Conservation (phyloP, 2,113 vertebrate genomes). For the Tragelaphus imberbis region DNA sequence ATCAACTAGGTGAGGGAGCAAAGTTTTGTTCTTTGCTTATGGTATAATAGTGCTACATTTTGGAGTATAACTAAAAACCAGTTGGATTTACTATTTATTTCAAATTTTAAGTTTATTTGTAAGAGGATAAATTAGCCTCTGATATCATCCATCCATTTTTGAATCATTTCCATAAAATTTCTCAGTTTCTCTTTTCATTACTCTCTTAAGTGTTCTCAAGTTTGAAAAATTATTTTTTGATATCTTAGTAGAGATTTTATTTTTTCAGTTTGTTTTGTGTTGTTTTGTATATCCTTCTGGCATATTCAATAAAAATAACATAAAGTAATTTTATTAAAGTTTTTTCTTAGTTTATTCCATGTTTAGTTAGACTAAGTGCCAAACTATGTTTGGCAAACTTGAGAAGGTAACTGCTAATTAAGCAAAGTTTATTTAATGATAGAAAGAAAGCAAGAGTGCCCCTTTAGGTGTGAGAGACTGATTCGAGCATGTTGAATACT, state of each 20-base stretch:
- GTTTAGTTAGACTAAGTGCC: slow-evolving; percentile 54
- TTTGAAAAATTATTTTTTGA: not conserved
- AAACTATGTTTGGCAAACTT: slow-evolving; percentile 55
- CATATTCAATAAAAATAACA: not conserved
- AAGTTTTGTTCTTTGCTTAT: not conserved
- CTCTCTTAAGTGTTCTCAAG: not conserved
- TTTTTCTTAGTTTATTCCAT: slow-evolving; percentile 24
- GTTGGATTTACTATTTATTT: not conserved
- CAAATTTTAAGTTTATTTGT: not conserved
- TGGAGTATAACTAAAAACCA: not conserved
- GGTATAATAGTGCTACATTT: not conserved
- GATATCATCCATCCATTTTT: not conserved
- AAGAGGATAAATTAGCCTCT: not conserved
- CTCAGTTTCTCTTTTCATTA: not conserved
- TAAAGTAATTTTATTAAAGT: slow-evolving; percentile 36
- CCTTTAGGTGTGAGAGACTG: slow-evolving; percentile 42
- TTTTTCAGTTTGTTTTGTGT: not conserved
- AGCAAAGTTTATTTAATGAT: slow-evolving; percentile 49
- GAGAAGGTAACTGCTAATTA: slow-evolving; percentile 53
- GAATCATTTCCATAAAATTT: not conserved
- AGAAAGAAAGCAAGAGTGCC: slow-evolving; percentile 20
- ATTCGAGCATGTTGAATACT: not conserved
- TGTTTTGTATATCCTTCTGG: not conserved
- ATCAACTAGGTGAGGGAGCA: not conserved
- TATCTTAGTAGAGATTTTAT: not conserved